Conservation (phyloP, 2,113 vertebrate species). For the Heterotis niloticus region DNA sequence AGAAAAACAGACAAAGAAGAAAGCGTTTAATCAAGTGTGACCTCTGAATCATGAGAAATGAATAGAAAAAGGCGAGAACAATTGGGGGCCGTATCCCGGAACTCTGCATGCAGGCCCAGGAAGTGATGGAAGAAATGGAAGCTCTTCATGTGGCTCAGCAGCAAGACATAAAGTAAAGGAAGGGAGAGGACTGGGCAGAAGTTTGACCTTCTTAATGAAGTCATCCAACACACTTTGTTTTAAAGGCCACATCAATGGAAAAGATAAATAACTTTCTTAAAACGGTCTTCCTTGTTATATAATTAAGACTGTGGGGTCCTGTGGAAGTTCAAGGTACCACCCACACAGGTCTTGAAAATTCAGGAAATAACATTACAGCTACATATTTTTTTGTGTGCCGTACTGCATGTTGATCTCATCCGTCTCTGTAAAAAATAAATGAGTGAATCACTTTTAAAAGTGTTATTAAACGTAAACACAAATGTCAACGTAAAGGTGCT, state of each 20-base stretch:
- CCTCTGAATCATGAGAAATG: neutral
- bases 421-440: too few relatives aligned
- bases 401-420: neutral
- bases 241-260: slow-evolving; percentile 31
- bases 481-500: too few relatives aligned
- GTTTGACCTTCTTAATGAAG: slow-evolving; percentile 18
- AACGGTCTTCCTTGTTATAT: slow-evolving; percentile 32
- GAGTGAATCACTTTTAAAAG: too few relatives aligned
- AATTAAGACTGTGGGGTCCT: slow-evolving; percentile 10
- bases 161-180: slow-evolving; percentile 22
- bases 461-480: too few relatives aligned
- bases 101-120: neutral
- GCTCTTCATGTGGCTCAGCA: neutral
- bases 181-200: slow-evolving; percentile 28
- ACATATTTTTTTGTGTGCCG: neutral
- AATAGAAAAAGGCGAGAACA: neutral
- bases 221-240: slow-evolving; percentile 20
- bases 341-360: slow-evolving; percentile 8
- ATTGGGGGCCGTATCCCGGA: neutral
- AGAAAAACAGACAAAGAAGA: neutral
- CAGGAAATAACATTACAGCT: neutral
- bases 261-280: slow-evolving; percentile 27
- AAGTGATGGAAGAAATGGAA: neutral
- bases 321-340: slow-evolving; percentile 25
- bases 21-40: neutral